Evolutionary conservation across 2,113 vertebrate species (phyloP).

Genomic region (Pedetes capensis): DNA sequence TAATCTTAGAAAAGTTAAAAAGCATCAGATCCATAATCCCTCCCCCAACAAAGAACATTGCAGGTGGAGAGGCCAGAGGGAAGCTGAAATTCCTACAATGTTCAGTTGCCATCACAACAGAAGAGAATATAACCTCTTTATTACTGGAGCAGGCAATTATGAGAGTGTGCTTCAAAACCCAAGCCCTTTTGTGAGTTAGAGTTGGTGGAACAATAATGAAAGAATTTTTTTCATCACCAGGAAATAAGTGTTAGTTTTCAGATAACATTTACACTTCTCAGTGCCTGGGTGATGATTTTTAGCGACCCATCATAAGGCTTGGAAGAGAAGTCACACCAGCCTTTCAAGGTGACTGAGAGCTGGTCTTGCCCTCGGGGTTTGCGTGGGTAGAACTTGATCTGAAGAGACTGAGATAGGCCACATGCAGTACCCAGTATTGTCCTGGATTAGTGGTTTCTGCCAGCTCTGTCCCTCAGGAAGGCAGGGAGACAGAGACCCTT

Average conservation of each 20-base stretch:
- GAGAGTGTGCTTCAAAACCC: background rate
- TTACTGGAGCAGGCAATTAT: background rate
- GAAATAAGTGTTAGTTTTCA: constrained; percentile 63
- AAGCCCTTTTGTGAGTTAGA: constrained; percentile 23
- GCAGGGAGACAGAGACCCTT: background rate
- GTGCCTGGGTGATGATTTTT: background rate
- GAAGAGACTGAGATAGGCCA: background rate
- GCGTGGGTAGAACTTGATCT: background rate
- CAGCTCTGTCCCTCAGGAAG: background rate
- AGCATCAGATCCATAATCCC: background rate
- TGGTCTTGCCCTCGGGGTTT: background rate
- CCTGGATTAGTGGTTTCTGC: background rate
- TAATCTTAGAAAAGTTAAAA: constrained; percentile 12
- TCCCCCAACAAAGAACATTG: background rate
- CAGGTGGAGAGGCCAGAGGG: background rate
- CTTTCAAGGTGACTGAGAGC: background rate
- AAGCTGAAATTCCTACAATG: background rate
- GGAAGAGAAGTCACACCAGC: background rate
- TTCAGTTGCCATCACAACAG: background rate
- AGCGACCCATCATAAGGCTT: background rate
- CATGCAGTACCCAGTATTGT: background rate
- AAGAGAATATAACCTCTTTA: constrained; percentile 30
- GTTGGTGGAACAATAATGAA: constrained; percentile 51
- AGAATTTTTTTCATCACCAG: constrained; percentile 51
- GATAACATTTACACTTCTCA: background rate